Conservation (phyloP, 2,797 vertebrate species). For the Rhynchotus rufescens region DNA sequence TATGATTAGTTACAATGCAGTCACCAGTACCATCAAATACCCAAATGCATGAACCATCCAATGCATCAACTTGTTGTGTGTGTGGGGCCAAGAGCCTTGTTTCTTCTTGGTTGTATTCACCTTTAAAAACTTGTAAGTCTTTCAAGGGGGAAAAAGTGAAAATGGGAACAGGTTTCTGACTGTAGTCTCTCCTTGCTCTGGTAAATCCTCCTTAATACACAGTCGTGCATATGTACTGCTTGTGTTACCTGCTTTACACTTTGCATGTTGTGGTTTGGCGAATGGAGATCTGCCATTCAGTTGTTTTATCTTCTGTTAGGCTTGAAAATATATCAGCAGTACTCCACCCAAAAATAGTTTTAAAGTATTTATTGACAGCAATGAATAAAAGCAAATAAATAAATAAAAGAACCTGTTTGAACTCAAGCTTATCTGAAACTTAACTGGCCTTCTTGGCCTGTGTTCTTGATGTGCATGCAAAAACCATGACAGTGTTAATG, state of each 20-base stretch:
- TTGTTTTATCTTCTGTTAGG: not conserved
- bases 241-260: not conserved
- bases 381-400: not conserved
- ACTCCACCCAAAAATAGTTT: not conserved
- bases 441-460: constrained; percentile 40
- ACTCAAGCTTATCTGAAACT: constrained; percentile 50
- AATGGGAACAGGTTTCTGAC: not conserved
- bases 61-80: too few relatives aligned
- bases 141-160: not conserved
- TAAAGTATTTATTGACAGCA: not conserved
- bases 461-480: constrained; percentile 31
- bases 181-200: not conserved
- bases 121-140: not conserved
- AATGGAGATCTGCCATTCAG: not conserved
- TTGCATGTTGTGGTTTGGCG: not conserved
- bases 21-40: rapidly evolving
- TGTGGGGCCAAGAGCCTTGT: not conserved
- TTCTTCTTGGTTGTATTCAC: not conserved
- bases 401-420: constrained; percentile 51
- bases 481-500: constrained; percentile 59
- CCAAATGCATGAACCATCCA: not conserved
- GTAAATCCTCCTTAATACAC: not conserved
- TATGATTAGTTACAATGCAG: not conserved
- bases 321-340: not conserved
- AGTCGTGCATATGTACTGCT: not conserved